Evolutionary conservation across 2,888 invertebrate genomes (phyloP).

Genomic region (Galeopsomyia nigrocyanea): DNA sequence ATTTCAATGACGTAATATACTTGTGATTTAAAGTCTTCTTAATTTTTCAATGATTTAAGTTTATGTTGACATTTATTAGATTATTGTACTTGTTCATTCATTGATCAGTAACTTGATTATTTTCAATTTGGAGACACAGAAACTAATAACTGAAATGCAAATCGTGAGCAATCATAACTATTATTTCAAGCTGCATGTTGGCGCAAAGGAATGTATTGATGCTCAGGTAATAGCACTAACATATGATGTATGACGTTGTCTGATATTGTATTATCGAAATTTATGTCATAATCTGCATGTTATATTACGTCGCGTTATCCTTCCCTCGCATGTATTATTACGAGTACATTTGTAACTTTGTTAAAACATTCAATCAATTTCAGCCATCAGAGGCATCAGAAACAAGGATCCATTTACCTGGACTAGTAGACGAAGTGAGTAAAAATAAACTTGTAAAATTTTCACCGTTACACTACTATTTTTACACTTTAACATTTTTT

Average conservation of each 20-base stretch:
- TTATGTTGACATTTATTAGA: background rate
- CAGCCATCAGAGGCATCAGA: conserved; percentile 87
- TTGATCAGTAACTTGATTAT: conserved; percentile 32
- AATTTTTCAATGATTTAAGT: background rate
- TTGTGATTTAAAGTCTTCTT: too few relatives aligned
- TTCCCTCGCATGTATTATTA: conserved; percentile 30
- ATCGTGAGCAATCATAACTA: conserved; percentile 53
- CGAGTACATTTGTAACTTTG: conserved; percentile 23
- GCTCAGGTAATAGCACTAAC: conserved; percentile 74
- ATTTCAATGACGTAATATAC: too few relatives aligned
- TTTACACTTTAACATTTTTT: too few relatives aligned
- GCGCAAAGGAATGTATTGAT: conserved; percentile 76
- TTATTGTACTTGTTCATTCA: conserved; percentile 39
- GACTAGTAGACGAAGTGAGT: conserved; percentile 73
- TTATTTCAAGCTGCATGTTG: conserved; percentile 73
- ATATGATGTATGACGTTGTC: conserved; percentile 40
- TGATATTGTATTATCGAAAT: conserved; percentile 46
- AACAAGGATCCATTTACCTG: conserved; percentile 82
- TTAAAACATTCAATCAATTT: conserved; percentile 42
- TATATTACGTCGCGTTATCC: too few relatives aligned
- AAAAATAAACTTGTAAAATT: too few relatives aligned
- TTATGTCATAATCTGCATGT: conserved; percentile 24
- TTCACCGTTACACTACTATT: too few relatives aligned
- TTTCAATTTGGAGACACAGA: conserved; percentile 3
- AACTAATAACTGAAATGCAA: conserved; percentile 17